phyloP scores from a whole-genome alignment of 2,797 vertebrate genomes.

The Leucoraja ocellata region DNA sequence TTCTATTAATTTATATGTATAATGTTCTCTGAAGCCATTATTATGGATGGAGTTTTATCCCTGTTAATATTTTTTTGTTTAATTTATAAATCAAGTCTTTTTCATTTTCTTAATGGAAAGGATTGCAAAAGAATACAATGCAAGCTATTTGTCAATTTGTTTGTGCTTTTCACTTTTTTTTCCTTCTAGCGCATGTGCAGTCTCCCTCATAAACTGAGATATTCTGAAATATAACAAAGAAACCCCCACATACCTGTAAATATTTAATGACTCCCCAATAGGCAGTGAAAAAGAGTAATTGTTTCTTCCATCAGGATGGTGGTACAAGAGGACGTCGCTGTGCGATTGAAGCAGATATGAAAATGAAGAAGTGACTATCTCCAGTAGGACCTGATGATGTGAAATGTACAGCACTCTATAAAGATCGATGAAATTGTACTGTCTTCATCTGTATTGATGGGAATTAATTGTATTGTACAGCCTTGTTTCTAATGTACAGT shows the following conservation, averaged over 20 bases:
- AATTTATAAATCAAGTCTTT: not conserved
- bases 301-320: constrained; percentile 71
- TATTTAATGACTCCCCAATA: not conserved
- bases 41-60: not conserved
- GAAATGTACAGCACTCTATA: not conserved
- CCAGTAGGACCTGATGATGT: not conserved
- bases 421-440: not conserved
- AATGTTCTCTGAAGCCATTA: not conserved
- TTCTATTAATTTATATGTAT: not conserved
- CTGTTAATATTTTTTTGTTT: not conserved
- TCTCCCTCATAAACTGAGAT: not conserved
- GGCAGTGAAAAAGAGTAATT: constrained; percentile 32
- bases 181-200: not conserved
- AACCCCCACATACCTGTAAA: not conserved
- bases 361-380: constrained; percentile 91
- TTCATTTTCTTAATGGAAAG: not conserved
- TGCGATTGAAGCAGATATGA: constrained; percentile 97
- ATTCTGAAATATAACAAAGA: not conserved
- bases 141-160: not conserved
- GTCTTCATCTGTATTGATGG: not conserved
- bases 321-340: constrained; percentile 96
- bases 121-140: not conserved
- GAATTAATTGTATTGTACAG: constrained; percentile 31
- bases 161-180: not conserved
- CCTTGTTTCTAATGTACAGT: constrained; percentile 28